These are phyloP conservation scores for Drosophila pallidifrons DNA, from an alignment of 1,140 invertebrate genomes.

Conservation along the genomic window DNA sequence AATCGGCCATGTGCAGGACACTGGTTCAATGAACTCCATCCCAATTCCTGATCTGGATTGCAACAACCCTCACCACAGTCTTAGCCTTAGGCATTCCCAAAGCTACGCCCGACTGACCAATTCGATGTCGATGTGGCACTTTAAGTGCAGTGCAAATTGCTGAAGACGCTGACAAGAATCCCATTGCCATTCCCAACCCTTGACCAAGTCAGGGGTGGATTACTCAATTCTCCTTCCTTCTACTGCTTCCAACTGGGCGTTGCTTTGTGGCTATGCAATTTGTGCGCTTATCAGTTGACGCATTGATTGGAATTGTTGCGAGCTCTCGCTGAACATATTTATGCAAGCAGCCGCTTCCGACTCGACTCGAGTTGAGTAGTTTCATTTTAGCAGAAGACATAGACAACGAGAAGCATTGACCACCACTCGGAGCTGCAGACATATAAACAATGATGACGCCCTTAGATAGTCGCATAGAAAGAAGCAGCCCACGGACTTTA, in stretches of 20 bases:
- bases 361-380: slow-evolving; percentile 38
- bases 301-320: slow-evolving; percentile 70
- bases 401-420: slow-evolving; percentile 30
- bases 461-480: slow-evolving; percentile 25
- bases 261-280: slow-evolving; percentile 61
- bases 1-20: slow-evolving; percentile 71
- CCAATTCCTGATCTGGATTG: slow-evolving; percentile 15
- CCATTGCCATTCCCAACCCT: neutral
- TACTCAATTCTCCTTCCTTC: neutral
- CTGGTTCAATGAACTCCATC: slow-evolving; percentile 70
- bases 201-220: too few relatives aligned
- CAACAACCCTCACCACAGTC: slow-evolving; percentile 50
- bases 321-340: slow-evolving; percentile 44
- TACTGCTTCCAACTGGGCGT: slow-evolving; percentile 56
- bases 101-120: slow-evolving; percentile 51
- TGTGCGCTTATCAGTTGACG: slow-evolving; percentile 72
- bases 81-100: slow-evolving; percentile 25
- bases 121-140: slow-evolving; percentile 52
- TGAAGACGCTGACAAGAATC: slow-evolving; percentile 45
- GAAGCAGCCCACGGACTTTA: neutral
- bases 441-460: slow-evolving; percentile 67
- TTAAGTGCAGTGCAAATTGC: slow-evolving; percentile 74
- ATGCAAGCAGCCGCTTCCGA: slow-evolving; percentile 58
- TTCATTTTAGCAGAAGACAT: slow-evolving; percentile 38
- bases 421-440: slow-evolving; percentile 44